These are phyloP conservation scores for Rotaria socialis DNA, from an alignment of 2,888 invertebrate genomes.

Conservation along the genomic window DNA sequence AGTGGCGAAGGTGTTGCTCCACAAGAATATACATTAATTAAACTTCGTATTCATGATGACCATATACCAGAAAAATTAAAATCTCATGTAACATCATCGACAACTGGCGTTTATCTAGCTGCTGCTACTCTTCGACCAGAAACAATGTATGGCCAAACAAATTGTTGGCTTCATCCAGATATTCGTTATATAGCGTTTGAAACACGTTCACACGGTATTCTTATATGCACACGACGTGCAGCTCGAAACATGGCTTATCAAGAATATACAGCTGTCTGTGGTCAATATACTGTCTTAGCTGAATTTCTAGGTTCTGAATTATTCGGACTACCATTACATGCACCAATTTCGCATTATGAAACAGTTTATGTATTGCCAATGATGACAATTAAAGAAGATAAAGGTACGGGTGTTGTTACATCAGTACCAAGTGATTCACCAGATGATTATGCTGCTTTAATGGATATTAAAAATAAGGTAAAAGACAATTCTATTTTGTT, in stretches of 20 bases:
- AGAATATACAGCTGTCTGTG: conserved; percentile 76
- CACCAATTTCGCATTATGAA: conserved; percentile 78
- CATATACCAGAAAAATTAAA: conserved; percentile 44
- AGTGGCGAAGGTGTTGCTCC: conserved; percentile 94
- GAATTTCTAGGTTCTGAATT: conserved; percentile 65
- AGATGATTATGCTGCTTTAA: conserved; percentile 90
- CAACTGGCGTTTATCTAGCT: conserved; percentile 70
- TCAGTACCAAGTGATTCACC: conserved; percentile 98
- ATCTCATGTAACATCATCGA: background rate
- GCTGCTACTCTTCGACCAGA: conserved; percentile 97
- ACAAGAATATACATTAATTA: conserved; percentile 92
- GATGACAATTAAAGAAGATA: conserved; percentile 93
- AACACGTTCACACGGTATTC: conserved; percentile 67
- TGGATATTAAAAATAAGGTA: conserved; percentile 81
- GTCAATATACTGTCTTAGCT: conserved; percentile 69
- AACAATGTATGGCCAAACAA: conserved; percentile 99
- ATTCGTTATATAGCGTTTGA: conserved; percentile 83
- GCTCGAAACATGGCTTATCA: conserved; percentile 94
- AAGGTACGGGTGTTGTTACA: conserved; percentile 91
- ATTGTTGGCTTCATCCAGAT: conserved; percentile 94
- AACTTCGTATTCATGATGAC: conserved; percentile 68
- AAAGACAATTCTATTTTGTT: conserved; percentile 50
- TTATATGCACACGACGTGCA: conserved; percentile 78
- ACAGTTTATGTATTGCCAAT: conserved; percentile 88
- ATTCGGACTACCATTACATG: conserved; percentile 75